These are phyloP conservation scores for Atherinosoma microstoma DNA, from an alignment of 2,797 vertebrate species.

Conservation along the genomic window DNA sequence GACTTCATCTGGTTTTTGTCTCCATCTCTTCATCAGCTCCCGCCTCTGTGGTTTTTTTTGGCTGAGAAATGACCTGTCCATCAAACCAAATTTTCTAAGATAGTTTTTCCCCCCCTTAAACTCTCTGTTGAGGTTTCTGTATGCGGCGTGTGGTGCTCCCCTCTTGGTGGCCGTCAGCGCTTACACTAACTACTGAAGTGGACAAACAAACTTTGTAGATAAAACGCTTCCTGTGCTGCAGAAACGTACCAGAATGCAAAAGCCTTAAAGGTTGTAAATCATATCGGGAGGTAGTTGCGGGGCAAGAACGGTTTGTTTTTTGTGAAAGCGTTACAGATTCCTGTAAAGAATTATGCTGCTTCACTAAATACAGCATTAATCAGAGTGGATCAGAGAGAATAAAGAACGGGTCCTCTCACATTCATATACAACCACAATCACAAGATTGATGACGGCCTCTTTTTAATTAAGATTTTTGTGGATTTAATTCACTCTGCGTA, in stretches of 20 bases:
- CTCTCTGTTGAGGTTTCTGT: slow-evolving; percentile 34
- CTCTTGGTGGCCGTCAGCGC: slow-evolving; percentile 10
- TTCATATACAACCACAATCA: slow-evolving; percentile 12
- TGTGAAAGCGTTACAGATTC: slow-evolving; percentile 18
- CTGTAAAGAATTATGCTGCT: slow-evolving; percentile 26
- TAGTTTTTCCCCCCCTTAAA: not conserved
- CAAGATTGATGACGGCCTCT: slow-evolving; percentile 9
- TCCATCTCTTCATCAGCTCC: slow-evolving; percentile 50
- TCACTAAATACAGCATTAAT: slow-evolving; percentile 16
- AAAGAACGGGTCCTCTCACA: not conserved
- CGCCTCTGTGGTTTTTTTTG: slow-evolving; percentile 30
- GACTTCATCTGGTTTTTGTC: slow-evolving; percentile 68
- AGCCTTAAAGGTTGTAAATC: slow-evolving; percentile 56
- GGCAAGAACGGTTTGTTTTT: slow-evolving; percentile 11
- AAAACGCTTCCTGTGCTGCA: slow-evolving; percentile 35
- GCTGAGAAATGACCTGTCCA: slow-evolving; percentile 24
- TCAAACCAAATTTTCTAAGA: slow-evolving; percentile 35
- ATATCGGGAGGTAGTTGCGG: slow-evolving; percentile 8
- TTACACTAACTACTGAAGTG: slow-evolving; percentile 29
- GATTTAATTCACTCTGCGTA: slow-evolving; percentile 12
- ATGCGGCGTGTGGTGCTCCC: slow-evolving; percentile 37
- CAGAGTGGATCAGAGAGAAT: not conserved
- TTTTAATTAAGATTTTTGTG: not conserved
- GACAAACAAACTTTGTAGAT: slow-evolving; percentile 51
- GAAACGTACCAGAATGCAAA: slow-evolving; percentile 28